Percentiles rank a stretch among this genome's conserved stretches.
Evolutionary conservation across 2,797 vertebrate genomes (phyloP).

Genomic region (Tiaroga cobitis): DNA sequence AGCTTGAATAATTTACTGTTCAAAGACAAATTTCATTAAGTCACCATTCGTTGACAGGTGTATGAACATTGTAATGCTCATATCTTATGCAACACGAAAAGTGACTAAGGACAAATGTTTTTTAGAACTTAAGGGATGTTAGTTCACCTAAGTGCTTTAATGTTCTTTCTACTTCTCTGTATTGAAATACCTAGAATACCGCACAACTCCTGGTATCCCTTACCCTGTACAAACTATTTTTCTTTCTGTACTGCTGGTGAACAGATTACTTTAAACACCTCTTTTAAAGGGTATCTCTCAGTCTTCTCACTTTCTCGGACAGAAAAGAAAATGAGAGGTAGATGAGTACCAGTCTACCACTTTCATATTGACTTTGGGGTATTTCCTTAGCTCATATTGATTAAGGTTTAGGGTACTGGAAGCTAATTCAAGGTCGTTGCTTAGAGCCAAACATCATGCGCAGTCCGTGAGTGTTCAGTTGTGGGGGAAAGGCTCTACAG

Average conservation of each 20-base stretch:
- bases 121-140: constrained; percentile 12
- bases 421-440: constrained; percentile 51
- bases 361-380: constrained; percentile 41
- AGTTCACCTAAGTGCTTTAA: constrained; percentile 22
- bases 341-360: constrained; percentile 33
- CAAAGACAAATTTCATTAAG: constrained; percentile 67
- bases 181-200: background rate
- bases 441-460: constrained; percentile 17
- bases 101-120: background rate
- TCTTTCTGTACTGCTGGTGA: background rate
- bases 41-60: constrained; percentile 15
- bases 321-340: constrained; percentile 23
- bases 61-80: constrained; percentile 11
- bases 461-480: constrained; percentile 24
- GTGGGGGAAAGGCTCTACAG: background rate
- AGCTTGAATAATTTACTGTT: constrained; percentile 72
- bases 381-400: constrained; percentile 52
- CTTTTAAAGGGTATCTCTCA: background rate
- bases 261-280: constrained; percentile 8
- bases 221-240: background rate
- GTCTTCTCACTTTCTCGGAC: constrained; percentile 24
- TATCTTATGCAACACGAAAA: constrained; percentile 22
- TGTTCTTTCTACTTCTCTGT: background rate
- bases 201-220: background rate
- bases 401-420: constrained; percentile 45